A percentile compares a stretch with the other conserved stretches of the same genome.
Evolutionary conservation across 2,797 vertebrate species (phyloP).

Genomic region (Cyclura pinguis): DNA sequence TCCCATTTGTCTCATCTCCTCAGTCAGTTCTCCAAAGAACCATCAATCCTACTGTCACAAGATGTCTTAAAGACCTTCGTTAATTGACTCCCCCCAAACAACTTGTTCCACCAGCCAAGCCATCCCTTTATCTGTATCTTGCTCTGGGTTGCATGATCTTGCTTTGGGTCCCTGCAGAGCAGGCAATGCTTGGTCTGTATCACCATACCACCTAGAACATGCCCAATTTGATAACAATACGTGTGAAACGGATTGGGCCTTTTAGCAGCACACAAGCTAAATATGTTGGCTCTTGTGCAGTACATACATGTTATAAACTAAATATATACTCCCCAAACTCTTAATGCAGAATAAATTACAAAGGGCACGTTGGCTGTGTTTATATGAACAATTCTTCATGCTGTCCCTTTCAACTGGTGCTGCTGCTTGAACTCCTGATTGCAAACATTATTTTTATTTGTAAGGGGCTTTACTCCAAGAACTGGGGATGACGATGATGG

Average conservation of each 20-base stretch:
- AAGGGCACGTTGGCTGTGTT: neutral
- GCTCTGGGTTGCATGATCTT: conserved; percentile 62
- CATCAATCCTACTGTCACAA: conserved; percentile 40
- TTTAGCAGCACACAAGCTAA: too few relatives aligned
- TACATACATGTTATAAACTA: neutral
- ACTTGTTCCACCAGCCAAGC: conserved; percentile 65
- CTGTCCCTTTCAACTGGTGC: neutral
- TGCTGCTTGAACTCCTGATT: neutral
- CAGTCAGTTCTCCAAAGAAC: too few relatives aligned
- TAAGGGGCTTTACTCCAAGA: neutral
- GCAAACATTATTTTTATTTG: neutral
- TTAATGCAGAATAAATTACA: too few relatives aligned
- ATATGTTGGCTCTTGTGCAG: too few relatives aligned
- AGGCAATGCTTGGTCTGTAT: conserved; percentile 9
- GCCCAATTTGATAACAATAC: too few relatives aligned
- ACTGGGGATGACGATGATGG: neutral
- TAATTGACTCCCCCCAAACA: conserved; percentile 35
- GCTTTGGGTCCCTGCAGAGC: conserved; percentile 36
- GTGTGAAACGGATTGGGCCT: conserved; percentile 56
- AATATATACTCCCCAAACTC: neutral
- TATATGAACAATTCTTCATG: neutral
- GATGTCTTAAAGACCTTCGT: conserved; percentile 37
- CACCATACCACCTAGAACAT: too few relatives aligned
- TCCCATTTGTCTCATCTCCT: neutral
- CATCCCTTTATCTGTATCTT: conserved; percentile 66